These are phyloP conservation scores for Fundulus diaphanus DNA, from an alignment of 2,797 vertebrate genomes.

Conservation along the genomic window DNA sequence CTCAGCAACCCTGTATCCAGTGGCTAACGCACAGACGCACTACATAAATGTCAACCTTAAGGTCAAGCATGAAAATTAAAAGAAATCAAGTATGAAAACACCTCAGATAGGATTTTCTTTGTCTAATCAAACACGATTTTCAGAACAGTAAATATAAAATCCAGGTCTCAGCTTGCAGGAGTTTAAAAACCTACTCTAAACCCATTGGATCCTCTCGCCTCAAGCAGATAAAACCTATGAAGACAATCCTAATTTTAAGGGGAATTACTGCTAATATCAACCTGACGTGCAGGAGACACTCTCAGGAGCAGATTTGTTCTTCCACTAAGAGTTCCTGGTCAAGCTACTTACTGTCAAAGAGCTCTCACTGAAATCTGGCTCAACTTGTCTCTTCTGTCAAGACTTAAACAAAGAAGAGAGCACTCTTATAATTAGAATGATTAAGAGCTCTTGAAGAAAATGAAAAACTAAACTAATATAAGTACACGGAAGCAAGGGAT, in stretches of 20 bases:
- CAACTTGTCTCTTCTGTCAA: slow-evolving; percentile 66
- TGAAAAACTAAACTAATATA: slow-evolving; percentile 24
- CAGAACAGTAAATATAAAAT: background rate
- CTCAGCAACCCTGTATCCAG: slow-evolving; percentile 34
- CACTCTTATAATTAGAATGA: slow-evolving; percentile 33
- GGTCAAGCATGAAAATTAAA: slow-evolving; percentile 25
- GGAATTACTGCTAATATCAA: background rate
- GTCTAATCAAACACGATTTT: slow-evolving; percentile 2
- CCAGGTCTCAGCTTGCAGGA: slow-evolving; percentile 1
- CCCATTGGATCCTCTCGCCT: background rate
- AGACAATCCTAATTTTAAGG: background rate
- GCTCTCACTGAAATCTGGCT: slow-evolving; percentile 64
- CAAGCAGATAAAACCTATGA: slow-evolving; percentile 21
- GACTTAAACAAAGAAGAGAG: slow-evolving; percentile 73
- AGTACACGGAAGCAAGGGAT: background rate
- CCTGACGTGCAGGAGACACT: slow-evolving; percentile 20
- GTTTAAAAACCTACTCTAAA: slow-evolving; percentile 12
- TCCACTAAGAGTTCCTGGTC: slow-evolving; percentile 55
- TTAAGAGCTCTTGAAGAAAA: slow-evolving; percentile 28
- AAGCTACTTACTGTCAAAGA: slow-evolving; percentile 57
- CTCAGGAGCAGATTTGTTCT: slow-evolving; percentile 52
- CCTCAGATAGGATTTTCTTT: slow-evolving; percentile 21
- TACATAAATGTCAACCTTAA: slow-evolving; percentile 15
- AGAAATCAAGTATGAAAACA: slow-evolving; percentile 16
- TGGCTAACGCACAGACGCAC: slow-evolving; percentile 18